Evolutionary conservation across 2,888 invertebrate genomes (phyloP), one percentile per base, ranked within the genome.

Genomic region (Andrena haemorrhoa): DNA sequence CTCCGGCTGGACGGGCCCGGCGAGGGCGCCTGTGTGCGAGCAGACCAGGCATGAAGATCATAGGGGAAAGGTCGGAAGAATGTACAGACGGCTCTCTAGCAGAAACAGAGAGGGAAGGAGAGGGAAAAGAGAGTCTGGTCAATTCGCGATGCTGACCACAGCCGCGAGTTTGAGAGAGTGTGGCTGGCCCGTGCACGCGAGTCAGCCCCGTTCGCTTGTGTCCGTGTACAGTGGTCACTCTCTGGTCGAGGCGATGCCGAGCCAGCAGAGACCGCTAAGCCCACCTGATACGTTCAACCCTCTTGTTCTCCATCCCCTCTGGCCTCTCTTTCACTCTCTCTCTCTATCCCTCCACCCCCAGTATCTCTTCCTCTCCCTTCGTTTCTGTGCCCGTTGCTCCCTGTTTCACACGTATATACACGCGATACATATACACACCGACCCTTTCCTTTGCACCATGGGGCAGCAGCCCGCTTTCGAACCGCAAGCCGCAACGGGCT

Each of bases 401-500:
- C 58, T 31, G 65, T 69, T 66, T 56, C 66, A 31, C 51, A 51
- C 7, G n/a, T 20, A 61, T 56, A 35, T 29, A 4, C 56, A 29
- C 16, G 33, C 20, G 29, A 65, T 35, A 31, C n/a, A 2, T n/a
- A 58, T 60, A 47, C 60, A 35, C 35, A 16, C 70, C 65, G 84
- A 83, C 89, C 89, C 90, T 92, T 92, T 91, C 91, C 92, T 92
- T 92, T 91, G 85, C 91, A 89, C 88, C 90, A 82, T 75, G 79
- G 88, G 86, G 86, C 83, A 89, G 91, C 88, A 89, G 91, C 88
- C 89, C 88, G 91, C 90, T 90, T 89, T 89, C 88, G 88, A 91
- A 92, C 93, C 93, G 90, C 93, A 94, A 93, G 92, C 94, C 94
- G 90, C 93, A 93, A 92, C 93, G 93, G 92, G 92, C 93, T 93